Conservation (phyloP, 2,797 vertebrate genomes). For the Lates japonicus region DNA sequence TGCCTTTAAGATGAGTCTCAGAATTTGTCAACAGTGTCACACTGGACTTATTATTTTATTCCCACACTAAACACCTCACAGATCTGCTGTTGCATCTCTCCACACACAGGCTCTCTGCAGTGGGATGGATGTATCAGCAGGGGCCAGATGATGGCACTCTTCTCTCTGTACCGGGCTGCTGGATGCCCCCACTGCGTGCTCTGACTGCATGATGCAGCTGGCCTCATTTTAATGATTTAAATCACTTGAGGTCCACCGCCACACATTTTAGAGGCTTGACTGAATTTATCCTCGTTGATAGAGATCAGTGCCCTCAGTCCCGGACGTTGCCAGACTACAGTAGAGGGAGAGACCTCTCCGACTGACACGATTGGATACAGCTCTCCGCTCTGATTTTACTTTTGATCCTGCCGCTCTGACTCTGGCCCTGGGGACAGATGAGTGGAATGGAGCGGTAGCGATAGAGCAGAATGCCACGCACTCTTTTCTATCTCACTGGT, state of each 20-base stretch:
- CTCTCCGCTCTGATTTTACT: slow-evolving; percentile 80
- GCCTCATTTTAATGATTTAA: slow-evolving; percentile 85
- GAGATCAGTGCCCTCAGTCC: slow-evolving; percentile 82
- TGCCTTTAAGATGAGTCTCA: not conserved
- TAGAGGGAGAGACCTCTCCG: slow-evolving; percentile 75
- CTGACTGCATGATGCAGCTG: slow-evolving; percentile 75
- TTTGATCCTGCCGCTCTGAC: slow-evolving; percentile 79
- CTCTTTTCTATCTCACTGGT: slow-evolving; percentile 68
- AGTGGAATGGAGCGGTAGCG: slow-evolving; percentile 65
- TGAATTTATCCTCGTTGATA: slow-evolving; percentile 84
- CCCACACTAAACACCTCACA: slow-evolving; percentile 31
- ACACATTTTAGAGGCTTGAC: slow-evolving; percentile 82
- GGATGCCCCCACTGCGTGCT: slow-evolving; percentile 65
- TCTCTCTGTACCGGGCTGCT: slow-evolving; percentile 77
- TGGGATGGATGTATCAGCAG: slow-evolving; percentile 66
- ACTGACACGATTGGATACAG: slow-evolving; percentile 82
- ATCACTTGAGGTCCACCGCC: slow-evolving; percentile 79
- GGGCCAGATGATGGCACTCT: slow-evolving; percentile 86
- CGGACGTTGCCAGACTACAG: slow-evolving; percentile 79
- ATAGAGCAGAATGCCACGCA: slow-evolving; percentile 69
- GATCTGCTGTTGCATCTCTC: slow-evolving; percentile 56
- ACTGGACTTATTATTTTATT: slow-evolving; percentile 26
- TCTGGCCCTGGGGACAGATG: slow-evolving; percentile 76
- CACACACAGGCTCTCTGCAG: slow-evolving; percentile 50
- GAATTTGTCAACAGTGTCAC: slow-evolving; percentile 19